Base-by-base conservation (phyloP, 2,888 invertebrate species). In the Timandra comae region DNA sequence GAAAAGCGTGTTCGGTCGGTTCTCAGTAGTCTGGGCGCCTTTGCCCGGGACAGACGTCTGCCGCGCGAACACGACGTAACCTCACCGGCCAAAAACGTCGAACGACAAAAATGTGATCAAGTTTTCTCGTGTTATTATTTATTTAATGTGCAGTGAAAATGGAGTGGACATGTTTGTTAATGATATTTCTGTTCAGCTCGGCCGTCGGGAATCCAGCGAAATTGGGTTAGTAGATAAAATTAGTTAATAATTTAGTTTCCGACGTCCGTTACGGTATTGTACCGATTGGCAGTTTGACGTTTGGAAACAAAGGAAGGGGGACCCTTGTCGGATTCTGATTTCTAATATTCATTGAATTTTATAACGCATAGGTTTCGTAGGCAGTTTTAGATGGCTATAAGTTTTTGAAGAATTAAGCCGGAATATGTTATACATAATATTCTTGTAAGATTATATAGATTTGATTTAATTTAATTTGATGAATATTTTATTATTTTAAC, bases 221-320 rank as follows among this genome's bases (percentile, higher is more conserved):
- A 80, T 77, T 80, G 72, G 84, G 84, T 82, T 60, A 79, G 84
- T 80, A 65, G 53, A 67, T 63, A 68, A 16, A 16, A 68, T 73
- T 63, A 72, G 23, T 16, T 16, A 16, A 16, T 16, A 16, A 16
- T 5, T 16, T 16, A 16, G n/a, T n/a, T n/a, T n/a, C 6, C 3
- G 16, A 16, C 16, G 6, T 16, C n/a, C n/a, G n/a, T n/a, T n/a
- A n/a, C n/a, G n/a, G n/a, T 63, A 63, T 62, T 60, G 57, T 54
- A 59, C 57, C 59, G 63, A 65, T 65, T 63, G 62, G 60, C 62
- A 63, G 63, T 63, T 65, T 62, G 63, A 59, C 54, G 59, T 52
- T 53, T 52, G 29, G 57, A 66, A 71, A 24, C 69, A 74, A 74
- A 72, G 71, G 57, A 54, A 72, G 71, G 57, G 53, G 49, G 42